Evolutionary conservation across 2,888 invertebrate genomes (phyloP).

Genomic region (Prenolepis imparis): DNA sequence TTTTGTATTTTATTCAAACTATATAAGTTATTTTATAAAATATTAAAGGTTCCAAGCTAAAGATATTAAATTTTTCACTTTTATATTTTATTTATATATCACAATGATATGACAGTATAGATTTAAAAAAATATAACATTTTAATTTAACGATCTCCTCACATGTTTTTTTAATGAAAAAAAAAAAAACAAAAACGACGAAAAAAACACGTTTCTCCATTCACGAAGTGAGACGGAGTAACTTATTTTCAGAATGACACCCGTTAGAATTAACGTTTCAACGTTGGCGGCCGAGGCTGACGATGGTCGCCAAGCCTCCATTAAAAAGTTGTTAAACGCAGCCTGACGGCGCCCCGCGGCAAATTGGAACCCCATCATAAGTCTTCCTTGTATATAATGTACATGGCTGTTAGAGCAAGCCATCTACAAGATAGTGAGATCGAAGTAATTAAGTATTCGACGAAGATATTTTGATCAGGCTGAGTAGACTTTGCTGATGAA

Average conservation of each 20-base stretch:
- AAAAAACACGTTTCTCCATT: constrained; percentile 35
- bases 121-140: background rate
- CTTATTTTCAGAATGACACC: constrained; percentile 78
- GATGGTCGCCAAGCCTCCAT: constrained; percentile 84
- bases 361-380: constrained; percentile 86
- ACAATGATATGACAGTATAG: background rate
- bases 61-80: background rate
- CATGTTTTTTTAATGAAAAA: background rate
- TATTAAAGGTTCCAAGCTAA: background rate
- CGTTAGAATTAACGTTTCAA: constrained; percentile 81
- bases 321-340: constrained; percentile 86
- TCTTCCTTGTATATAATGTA: constrained; percentile 82
- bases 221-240: constrained; percentile 50
- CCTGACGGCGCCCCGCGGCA: constrained; percentile 86
- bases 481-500: constrained; percentile 47
- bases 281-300: constrained; percentile 78
- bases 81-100: background rate
- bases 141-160: background rate
- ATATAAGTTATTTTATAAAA: background rate
- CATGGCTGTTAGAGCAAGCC: constrained; percentile 76
- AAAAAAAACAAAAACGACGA: background rate
- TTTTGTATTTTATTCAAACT: background rate
- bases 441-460: constrained; percentile 80
- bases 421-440: constrained; percentile 78
- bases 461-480: constrained; percentile 79